Conservation (phyloP, 2,888 invertebrate species). For the Encarsia formosa region DNA sequence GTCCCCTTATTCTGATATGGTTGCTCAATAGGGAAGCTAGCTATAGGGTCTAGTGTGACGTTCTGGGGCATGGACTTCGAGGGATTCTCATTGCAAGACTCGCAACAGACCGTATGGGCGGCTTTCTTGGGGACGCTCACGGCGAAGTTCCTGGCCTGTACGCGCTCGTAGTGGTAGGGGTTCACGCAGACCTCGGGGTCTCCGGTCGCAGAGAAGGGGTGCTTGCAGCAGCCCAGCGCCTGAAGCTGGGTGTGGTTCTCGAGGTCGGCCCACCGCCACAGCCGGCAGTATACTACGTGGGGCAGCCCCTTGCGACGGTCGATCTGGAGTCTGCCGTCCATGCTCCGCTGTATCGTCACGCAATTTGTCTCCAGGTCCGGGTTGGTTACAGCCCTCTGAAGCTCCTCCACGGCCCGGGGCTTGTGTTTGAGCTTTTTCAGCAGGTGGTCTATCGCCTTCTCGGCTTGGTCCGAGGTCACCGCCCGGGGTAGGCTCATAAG, state of each 20-base stretch:
- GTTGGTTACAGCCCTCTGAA: constrained; percentile 58
- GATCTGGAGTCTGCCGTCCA: constrained; percentile 57
- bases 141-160: not conserved
- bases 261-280: constrained; percentile 38
- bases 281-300: constrained; percentile 55
- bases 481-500: constrained; percentile 60
- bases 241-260: constrained; percentile 23
- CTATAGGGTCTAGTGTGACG: not conserved
- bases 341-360: constrained; percentile 59
- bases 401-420: constrained; percentile 85
- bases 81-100: no score
- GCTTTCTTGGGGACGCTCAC: not conserved
- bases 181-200: constrained; percentile 29
- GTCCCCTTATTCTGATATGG: no score
- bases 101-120: no score
- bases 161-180: constrained; percentile 27
- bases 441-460: constrained; percentile 93
- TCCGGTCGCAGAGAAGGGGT: constrained; percentile 9
- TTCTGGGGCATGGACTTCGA: not conserved
- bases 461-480: constrained; percentile 68
- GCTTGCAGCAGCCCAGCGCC: constrained; percentile 13
- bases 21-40: not conserved
- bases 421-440: constrained; percentile 92
- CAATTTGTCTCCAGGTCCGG: constrained; percentile 58
- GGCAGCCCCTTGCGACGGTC: constrained; percentile 62